Evolutionary conservation across 2,113 vertebrate genomes (phyloP).

Genomic region (Struthio camelus): DNA sequence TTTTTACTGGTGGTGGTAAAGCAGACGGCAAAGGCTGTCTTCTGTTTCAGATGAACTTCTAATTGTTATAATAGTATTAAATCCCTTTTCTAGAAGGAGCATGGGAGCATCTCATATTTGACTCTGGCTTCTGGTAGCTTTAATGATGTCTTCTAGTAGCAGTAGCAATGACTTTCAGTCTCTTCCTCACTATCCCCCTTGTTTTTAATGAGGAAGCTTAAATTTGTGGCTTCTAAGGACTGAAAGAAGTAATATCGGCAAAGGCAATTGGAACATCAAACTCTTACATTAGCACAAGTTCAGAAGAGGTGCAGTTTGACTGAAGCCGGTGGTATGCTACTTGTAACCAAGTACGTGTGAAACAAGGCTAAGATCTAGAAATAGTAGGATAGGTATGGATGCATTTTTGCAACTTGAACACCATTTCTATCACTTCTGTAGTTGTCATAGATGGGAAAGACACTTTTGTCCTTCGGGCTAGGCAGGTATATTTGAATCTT

Average conservation of each 20-base stretch:
- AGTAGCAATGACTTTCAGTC: neutral
- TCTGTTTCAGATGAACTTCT: neutral
- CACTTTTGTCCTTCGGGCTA: neutral
- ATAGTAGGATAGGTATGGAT: neutral
- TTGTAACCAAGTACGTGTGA: neutral
- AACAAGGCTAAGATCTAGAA: neutral
- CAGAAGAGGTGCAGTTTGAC: neutral
- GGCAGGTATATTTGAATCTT: neutral
- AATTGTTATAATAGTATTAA: neutral
- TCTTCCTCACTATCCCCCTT: neutral
- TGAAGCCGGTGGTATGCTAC: neutral
- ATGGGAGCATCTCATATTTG: neutral
- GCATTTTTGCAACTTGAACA: neutral
- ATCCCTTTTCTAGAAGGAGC: neutral
- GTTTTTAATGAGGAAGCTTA: neutral
- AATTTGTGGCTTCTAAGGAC: neutral
- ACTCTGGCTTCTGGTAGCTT: neutral
- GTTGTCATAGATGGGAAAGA: neutral
- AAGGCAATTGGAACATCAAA: neutral
- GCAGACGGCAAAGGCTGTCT: neutral
- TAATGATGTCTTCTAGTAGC: neutral
- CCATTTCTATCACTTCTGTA: rapidly evolving
- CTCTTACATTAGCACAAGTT: neutral
- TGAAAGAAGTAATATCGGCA: neutral
- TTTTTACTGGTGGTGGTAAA: neutral